Percentiles rank a stretch among this genome's conserved stretches.
Evolutionary conservation across 1,140 invertebrate genomes (phyloP).

Genomic region (Condylostylus longicornis): DNA sequence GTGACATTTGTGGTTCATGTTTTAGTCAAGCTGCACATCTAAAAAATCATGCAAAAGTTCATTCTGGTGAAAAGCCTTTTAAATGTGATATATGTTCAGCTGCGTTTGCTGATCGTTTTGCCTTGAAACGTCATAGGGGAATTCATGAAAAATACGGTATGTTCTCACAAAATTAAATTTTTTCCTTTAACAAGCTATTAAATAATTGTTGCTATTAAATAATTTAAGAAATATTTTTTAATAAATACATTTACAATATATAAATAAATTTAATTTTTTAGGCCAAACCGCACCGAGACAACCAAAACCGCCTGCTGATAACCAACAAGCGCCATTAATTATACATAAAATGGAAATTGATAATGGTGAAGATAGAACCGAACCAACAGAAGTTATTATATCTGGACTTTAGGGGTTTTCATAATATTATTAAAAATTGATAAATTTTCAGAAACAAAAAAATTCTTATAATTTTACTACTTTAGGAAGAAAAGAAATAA

Average conservation of each 20-base stretch:
- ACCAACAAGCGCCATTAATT: no score
- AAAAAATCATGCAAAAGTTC: conserved; percentile 71
- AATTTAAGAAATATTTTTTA: not conserved
- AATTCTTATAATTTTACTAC: no score
- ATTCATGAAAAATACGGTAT: conserved; percentile 62
- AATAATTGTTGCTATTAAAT: not conserved
- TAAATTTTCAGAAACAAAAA: no score
- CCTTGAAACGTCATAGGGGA: conserved; percentile 56
- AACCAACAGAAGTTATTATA: no score
- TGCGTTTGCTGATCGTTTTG: conserved; percentile 71
- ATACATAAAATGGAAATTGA: no score
- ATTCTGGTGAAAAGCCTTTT: conserved; percentile 54
- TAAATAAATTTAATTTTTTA: not conserved
- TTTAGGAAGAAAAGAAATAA: no score
- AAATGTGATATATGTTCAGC: conserved; percentile 76
- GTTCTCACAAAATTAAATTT: not conserved
- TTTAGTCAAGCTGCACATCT: conserved; percentile 78
- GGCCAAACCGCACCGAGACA: conserved; percentile 28
- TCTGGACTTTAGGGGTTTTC: no score
- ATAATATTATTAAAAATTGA: no score
- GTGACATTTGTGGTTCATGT: conserved; percentile 66
- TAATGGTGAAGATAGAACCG: no score
- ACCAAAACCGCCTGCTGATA: no score
- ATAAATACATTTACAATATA: not conserved
- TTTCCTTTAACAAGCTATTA: not conserved